Conservation (phyloP, 2,797 vertebrate genomes). For the Setipinna tenuifilis region DNA sequence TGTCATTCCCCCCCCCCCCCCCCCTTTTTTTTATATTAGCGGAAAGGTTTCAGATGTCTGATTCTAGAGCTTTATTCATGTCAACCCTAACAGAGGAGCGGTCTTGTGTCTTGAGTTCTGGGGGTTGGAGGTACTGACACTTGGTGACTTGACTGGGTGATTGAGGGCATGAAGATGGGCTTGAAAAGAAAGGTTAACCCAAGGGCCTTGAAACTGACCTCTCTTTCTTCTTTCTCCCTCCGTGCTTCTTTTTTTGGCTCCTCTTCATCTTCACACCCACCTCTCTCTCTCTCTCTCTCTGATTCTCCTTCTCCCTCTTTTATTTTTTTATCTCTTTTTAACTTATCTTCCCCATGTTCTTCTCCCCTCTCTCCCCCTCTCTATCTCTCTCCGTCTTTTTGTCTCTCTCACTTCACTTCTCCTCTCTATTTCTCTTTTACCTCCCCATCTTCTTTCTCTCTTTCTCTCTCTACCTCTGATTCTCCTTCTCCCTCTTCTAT, state of each 20-base stretch:
- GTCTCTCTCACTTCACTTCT: neutral
- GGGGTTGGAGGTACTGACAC: neutral
- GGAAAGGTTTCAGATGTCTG: neutral
- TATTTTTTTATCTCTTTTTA: neutral
- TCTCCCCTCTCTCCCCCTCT: neutral
- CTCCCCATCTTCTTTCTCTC: neutral
- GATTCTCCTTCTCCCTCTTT: neutral
- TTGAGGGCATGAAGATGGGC: neutral
- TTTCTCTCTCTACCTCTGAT: neutral
- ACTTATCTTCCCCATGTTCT: neutral
- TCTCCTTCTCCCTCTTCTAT: neutral
- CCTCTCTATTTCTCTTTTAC: neutral
- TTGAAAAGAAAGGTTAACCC: neutral
- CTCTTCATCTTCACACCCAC: neutral
- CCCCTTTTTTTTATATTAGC: neutral
- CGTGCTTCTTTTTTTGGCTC: neutral
- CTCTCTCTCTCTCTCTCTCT: neutral
- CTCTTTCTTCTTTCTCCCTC: slow-evolving; percentile 4
- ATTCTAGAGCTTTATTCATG: neutral
- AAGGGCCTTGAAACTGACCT: too few relatives aligned
- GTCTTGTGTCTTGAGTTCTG: neutral
- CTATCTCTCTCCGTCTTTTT: neutral
- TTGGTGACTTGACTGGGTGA: neutral
- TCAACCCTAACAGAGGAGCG: neutral
- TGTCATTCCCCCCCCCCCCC: slow-evolving; percentile 45